A percentile compares a stretch with the other conserved stretches of the same genome.
Evolutionary conservation across 2,113 vertebrate genomes (phyloP).

Genomic region (Reinhardtius hippoglossoides): DNA sequence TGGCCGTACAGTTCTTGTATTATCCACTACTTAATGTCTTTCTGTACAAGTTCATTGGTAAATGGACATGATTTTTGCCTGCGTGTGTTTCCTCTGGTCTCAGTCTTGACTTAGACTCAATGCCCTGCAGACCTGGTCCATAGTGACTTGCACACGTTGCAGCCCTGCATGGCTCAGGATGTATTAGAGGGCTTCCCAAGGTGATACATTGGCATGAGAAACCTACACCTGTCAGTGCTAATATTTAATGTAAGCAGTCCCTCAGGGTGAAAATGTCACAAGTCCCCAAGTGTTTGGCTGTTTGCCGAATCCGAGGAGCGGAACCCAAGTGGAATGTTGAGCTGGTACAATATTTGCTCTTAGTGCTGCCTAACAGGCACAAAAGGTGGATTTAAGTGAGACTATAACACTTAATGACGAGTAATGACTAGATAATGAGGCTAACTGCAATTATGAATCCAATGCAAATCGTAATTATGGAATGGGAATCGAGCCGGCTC

Average conservation of each 20-base stretch:
- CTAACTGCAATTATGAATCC: conserved; percentile 74
- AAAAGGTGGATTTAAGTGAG: conserved; percentile 40
- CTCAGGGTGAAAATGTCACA: conserved; percentile 57
- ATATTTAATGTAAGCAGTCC: conserved; percentile 60
- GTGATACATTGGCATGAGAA: conserved; percentile 46
- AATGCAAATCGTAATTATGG: conserved; percentile 73
- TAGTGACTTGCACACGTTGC: conserved; percentile 1
- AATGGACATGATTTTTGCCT: background rate
- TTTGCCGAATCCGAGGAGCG: conserved; percentile 28
- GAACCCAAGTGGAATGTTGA: conserved; percentile 32
- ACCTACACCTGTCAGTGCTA: conserved; percentile 56
- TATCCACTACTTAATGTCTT: background rate
- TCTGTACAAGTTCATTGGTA: too few relatives aligned
- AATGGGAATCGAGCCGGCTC: conserved; percentile 66
- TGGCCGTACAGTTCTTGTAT: background rate
- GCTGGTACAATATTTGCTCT: conserved; percentile 33
- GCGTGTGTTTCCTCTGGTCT: background rate
- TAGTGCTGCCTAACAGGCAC: conserved; percentile 31
- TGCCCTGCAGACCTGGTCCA: background rate
- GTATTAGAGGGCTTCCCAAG: conserved; percentile 9
- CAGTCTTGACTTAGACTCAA: background rate
- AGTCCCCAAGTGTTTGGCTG: conserved; percentile 41
- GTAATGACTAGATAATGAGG: conserved; percentile 53
- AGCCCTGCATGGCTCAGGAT: conserved; percentile 13
- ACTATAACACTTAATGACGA: conserved; percentile 59